Base-by-base conservation (phyloP, 2,888 invertebrate species). In the Camponotus fellah region DNA sequence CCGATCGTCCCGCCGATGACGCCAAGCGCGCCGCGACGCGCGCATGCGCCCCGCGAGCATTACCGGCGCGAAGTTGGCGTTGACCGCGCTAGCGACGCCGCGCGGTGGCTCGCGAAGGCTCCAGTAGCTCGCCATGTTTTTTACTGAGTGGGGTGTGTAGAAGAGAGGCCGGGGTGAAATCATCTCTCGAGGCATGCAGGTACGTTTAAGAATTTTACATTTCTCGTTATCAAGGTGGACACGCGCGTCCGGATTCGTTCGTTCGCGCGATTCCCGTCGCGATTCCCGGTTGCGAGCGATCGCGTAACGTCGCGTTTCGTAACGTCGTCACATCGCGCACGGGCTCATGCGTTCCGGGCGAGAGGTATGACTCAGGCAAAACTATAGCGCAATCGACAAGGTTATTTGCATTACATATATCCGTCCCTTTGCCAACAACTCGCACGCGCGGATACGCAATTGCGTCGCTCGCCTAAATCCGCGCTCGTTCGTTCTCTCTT, bases 41-140 rank as follows among this genome's bases (percentile, higher is more conserved):
- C n/a, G n/a, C 49, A 53, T n/a, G 49, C 10, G 34, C 62, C 4
- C 8, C 10, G 17, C 34, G 65, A 40, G 14, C 43, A 14, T 43
- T 26, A 26, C 14, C 26, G 26, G 21, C 66, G 66, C 26, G 26
- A 66, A 71, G 71, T 71, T 71, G 53, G 12, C 40, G 53, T 40
- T 17, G 26, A 62, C 0, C 4, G 2, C 21, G 3, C 21, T 14
- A 2, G 4, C 43, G 43, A 32, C 14, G 62, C 14, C n/a, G 14
- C 8, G 62, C n/a, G n/a, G 49, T 2, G 8, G n/a, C 8, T 8
- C 6, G 49, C 2, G n/a, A 2, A 53, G n/a, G 17, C n/a, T 74
- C 92, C 89, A 94, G 94, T 94, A 94, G 93, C 94, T 96, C 97
- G 97, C 97, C 97, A 97, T 97, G 97, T 97, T 97, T 97, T 96